Evolutionary conservation across 2,113 vertebrate species (phyloP), one percentile per base, ranked within the genome.

Genomic region (Mormoops blainvillei): DNA sequence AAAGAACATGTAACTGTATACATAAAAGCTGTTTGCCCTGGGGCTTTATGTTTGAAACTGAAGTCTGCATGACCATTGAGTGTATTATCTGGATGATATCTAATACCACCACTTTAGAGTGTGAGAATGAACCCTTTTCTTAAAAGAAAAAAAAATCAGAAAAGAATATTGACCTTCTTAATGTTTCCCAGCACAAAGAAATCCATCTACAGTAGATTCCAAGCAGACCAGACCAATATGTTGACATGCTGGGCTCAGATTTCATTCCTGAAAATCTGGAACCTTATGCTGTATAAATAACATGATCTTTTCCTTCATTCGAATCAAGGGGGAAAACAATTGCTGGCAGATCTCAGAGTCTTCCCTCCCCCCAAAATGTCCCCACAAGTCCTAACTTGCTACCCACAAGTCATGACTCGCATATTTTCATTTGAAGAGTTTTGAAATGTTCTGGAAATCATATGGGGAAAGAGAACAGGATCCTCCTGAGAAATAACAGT

Each of bases 261-360:
- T 98, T 98, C 98, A 98, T 98, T 98, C 98, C 98, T 98, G 97
- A 98, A 98, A 98, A 98, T 98, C 98, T 98, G 98, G 98, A 98
- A 98, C 97, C 97, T 98, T 98, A 95, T 78, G 97, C 98, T 80
- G 84, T 97, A 97, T 97, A 98, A 98, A 98, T 98, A 98, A 98
- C 98, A 96, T 71, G 97, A 97, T 98, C 97, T 98, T 98, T 98
- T 87, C 97, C 98, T 98, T 98, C 97, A 48, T 98, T 98, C 85
- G 86, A 98, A 98, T 94, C 89, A 97, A 96, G 97, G 97, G 96
- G 97, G 96, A 97, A 97, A 98, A 98, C 98, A 97, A 98, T 98
- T 97, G 97, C 95, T 98, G 98, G 98, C 98, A 96, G 94, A 97
- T 77, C 94, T 97, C 97, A 96, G 90, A 6, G 70, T 90, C 97